phyloP scores from a whole-genome alignment of 1,140 invertebrate genomes.

The Drosophila erecta region DNA sequence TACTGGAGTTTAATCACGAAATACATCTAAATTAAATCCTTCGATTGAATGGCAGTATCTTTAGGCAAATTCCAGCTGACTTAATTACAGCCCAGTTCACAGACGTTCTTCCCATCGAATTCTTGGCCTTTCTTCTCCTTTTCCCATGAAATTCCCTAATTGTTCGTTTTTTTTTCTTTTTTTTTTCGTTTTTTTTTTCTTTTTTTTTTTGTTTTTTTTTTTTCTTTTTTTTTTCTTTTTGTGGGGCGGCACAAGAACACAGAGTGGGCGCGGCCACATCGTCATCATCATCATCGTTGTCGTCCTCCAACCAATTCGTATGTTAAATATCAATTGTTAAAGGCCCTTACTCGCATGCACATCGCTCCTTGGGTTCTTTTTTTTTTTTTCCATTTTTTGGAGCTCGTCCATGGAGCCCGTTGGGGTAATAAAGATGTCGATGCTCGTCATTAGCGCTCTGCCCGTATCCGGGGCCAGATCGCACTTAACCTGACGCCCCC shows the following conservation, averaged over 20 bases:
- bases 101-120: neutral
- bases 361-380: neutral
- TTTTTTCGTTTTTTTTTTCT: neutral
- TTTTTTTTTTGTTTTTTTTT: neutral
- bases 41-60: neutral
- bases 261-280: slow-evolving; percentile 15
- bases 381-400: too few species aligned
- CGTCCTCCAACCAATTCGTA: slow-evolving; percentile 28
- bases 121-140: neutral
- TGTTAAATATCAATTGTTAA: slow-evolving; percentile 56
- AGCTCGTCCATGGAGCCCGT: neutral
- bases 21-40: too few species aligned
- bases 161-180: neutral
- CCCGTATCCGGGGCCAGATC: slow-evolving; percentile 34
- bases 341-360: neutral
- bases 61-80: neutral
- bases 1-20: too few species aligned
- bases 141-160: slow-evolving; percentile 1
- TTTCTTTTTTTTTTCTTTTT: neutral
- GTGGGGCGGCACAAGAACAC: slow-evolving; percentile 20
- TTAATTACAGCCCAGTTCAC: neutral
- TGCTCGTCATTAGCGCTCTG: slow-evolving; percentile 41
- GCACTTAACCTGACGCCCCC: slow-evolving; percentile 35
- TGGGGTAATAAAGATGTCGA: slow-evolving; percentile 46
- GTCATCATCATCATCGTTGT: slow-evolving; percentile 25